Conservation (phyloP, 2,113 vertebrate genomes). For the Tor tambroides region DNA sequence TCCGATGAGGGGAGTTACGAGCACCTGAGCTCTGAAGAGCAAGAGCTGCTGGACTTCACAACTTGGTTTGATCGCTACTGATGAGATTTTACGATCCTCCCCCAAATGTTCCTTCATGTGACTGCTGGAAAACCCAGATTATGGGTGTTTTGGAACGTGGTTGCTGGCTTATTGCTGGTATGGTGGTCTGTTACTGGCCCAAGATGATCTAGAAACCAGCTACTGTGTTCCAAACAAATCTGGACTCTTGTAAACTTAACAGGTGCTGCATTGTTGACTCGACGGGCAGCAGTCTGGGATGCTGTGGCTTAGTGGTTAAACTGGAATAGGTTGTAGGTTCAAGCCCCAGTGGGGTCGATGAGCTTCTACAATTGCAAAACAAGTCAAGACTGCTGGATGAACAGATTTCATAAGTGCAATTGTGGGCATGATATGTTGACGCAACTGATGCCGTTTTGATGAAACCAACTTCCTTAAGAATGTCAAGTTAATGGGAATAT, state of each 20-base stretch:
- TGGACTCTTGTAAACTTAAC: neutral
- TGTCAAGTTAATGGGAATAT: constrained; percentile 8
- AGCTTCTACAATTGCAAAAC: neutral
- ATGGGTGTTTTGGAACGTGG: neutral
- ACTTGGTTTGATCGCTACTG: constrained; percentile 92
- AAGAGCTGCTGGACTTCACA: constrained; percentile 90
- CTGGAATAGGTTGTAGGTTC: constrained; percentile 6
- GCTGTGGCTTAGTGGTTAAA: neutral
- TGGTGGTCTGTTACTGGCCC: neutral
- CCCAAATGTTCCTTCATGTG: neutral
- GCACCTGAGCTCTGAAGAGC: constrained; percentile 86
- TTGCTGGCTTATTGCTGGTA: neutral
- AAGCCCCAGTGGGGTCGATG: neutral
- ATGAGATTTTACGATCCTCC: constrained; percentile 53
- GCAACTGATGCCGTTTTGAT: neutral
- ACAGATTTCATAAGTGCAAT: constrained; percentile 76
- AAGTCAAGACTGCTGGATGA: neutral
- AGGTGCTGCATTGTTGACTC: neutral
- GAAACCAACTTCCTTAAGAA: neutral
- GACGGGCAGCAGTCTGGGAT: neutral
- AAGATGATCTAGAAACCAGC: neutral
- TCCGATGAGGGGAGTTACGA: constrained; percentile 90
- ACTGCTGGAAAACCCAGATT: neutral
- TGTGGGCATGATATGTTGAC: constrained; percentile 53
- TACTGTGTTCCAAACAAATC: neutral